These are phyloP conservation scores for Thyatira batis DNA, from an alignment of 2,888 invertebrate species.

Conservation along the genomic window DNA sequence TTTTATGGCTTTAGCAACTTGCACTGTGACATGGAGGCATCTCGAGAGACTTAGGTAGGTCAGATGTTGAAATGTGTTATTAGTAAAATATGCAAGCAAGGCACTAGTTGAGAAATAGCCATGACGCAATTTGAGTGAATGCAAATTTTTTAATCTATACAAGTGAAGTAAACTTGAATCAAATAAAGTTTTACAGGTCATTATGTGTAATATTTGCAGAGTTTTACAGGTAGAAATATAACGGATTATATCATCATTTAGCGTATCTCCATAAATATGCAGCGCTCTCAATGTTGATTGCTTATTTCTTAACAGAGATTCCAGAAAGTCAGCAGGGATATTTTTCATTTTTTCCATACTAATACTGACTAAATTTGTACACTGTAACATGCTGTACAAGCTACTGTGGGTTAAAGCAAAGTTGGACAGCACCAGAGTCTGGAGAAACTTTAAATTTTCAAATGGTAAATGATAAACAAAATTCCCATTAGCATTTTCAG, in stretches of 20 bases:
- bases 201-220: constrained; percentile 73
- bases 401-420: constrained; percentile 76
- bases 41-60: constrained; percentile 75
- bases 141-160: constrained; percentile 69
- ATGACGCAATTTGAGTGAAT: constrained; percentile 75
- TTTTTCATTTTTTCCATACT: constrained; percentile 82
- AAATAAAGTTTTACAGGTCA: constrained; percentile 79
- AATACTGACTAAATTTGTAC: constrained; percentile 73
- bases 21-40: constrained; percentile 75
- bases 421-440: constrained; percentile 74
- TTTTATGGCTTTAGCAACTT: constrained; percentile 75
- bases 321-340: constrained; percentile 75
- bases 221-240: constrained; percentile 71
- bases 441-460: constrained; percentile 70
- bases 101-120: constrained; percentile 79
- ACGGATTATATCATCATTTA: constrained; percentile 75
- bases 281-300: constrained; percentile 67
- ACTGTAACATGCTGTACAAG: constrained; percentile 75
- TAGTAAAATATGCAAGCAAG: constrained; percentile 74
- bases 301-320: constrained; percentile 70
- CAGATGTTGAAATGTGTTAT: constrained; percentile 71
- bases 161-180: constrained; percentile 76
- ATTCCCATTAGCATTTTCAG: constrained; percentile 73
- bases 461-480: constrained; percentile 78
- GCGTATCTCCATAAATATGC: constrained; percentile 76